Percentiles rank a stretch among this genome's conserved stretches.
These are phyloP conservation scores for Rhyacophila brunnea DNA, from an alignment of 1,140 invertebrate genomes.

Conservation along the genomic window DNA sequence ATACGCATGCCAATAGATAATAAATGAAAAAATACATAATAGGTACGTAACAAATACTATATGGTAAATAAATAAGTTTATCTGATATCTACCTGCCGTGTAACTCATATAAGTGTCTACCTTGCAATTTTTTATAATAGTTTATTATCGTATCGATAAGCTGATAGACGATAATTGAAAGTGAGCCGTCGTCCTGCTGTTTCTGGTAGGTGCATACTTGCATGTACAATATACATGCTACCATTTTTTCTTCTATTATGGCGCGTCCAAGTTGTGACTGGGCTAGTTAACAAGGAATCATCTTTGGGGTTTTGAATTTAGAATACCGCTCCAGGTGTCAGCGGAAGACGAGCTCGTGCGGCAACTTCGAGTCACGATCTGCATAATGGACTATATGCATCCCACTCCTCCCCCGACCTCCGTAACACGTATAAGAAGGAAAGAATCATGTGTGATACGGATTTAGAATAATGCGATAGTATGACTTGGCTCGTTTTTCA, in stretches of 20 bases:
- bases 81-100: too few species aligned
- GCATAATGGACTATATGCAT: constrained; percentile 4
- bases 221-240: too few species aligned
- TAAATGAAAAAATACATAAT: too few species aligned
- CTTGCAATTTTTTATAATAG: too few species aligned
- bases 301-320: constrained; percentile 9
- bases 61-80: too few species aligned
- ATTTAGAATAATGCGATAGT: constrained; percentile 11
- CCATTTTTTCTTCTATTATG: background rate
- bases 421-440: background rate
- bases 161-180: too few species aligned
- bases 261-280: constrained; percentile 6
- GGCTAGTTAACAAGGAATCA: constrained; percentile 6
- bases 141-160: too few species aligned
- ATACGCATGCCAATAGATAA: too few species aligned
- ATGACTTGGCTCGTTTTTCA: constrained; percentile 24
- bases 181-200: too few species aligned
- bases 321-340: constrained; percentile 23
- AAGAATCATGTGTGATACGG: background rate
- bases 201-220: too few species aligned
- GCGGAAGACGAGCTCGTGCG: constrained; percentile 24
- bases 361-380: constrained; percentile 7
- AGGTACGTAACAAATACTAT: too few species aligned
- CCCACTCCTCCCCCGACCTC: background rate
- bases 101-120: too few species aligned